Percentiles rank a stretch among this genome's conserved stretches.
phyloP scores from a whole-genome alignment of 2,888 invertebrate species.

The Leucophora obtusa region DNA sequence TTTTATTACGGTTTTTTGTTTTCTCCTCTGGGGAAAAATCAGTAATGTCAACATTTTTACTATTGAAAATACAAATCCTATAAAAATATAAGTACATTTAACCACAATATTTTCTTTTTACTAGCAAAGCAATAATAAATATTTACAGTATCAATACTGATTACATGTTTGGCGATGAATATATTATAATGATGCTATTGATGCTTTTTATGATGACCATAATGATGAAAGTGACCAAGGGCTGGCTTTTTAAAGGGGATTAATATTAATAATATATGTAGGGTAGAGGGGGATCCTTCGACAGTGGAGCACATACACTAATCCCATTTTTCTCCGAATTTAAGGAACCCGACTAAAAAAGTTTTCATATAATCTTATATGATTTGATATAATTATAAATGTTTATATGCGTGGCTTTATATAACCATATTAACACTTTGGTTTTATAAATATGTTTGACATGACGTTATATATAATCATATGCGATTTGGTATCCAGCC shows the following conservation, averaged over 20 bases:
- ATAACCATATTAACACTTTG: no score
- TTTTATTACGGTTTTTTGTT: conserved; percentile 3
- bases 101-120: conserved; percentile 36
- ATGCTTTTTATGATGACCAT: conserved; percentile 5
- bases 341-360: no score
- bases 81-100: conserved; percentile 13
- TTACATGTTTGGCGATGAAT: conserved; percentile 16
- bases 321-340: no score
- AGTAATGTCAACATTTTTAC: conserved; percentile 49
- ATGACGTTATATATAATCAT: no score
- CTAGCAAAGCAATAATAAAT: conserved; percentile 31
- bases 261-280: not conserved
- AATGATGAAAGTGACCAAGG: conserved; percentile 19
- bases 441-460: no score
- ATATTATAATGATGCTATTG: conserved; percentile 17
- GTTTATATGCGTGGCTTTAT: no score
- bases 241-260: not conserved
- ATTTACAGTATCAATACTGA: conserved; percentile 47
- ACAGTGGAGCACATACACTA: no score
- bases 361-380: no score
- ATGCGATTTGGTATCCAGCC: no score
- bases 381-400: no score
- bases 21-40: conserved; percentile 43
- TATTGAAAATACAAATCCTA: conserved; percentile 11
- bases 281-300: no score